These are phyloP conservation scores for Lasiurus cinereus DNA, from an alignment of 2,113 vertebrate species.

Conservation along the genomic window DNA sequence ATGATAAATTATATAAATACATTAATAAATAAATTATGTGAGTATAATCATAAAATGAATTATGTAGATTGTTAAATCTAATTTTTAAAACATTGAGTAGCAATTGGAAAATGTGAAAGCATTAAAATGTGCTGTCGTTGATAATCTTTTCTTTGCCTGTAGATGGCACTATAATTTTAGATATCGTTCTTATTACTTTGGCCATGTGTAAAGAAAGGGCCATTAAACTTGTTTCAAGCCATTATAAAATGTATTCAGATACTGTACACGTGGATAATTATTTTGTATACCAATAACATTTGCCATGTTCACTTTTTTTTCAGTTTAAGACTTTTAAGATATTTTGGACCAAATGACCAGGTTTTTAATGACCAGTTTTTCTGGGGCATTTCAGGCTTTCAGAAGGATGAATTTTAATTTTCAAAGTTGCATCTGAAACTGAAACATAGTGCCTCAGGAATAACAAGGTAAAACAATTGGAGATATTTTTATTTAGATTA, in stretches of 20 bases:
- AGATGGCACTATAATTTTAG: conserved; percentile 86
- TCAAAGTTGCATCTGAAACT: conserved; percentile 23
- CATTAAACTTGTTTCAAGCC: background rate
- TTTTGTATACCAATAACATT: conserved; percentile 18
- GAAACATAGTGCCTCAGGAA: background rate
- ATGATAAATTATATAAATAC: background rate
- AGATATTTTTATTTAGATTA: background rate
- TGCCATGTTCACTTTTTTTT: background rate
- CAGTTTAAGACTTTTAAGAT: background rate
- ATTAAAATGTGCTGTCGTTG: background rate
- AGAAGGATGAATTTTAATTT: conserved; percentile 46
- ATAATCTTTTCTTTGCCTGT: conserved; percentile 68
- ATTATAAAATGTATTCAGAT: conserved; percentile 30
- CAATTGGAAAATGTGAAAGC: conserved; percentile 15
- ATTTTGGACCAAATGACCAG: background rate
- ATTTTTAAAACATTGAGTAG: conserved; percentile 2
- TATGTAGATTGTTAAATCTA: background rate
- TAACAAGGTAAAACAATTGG: background rate
- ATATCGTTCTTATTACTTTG: conserved; percentile 24
- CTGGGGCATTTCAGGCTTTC: background rate
- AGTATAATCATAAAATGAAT: conserved; percentile 41
- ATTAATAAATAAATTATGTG: background rate
- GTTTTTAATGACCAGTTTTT: background rate
- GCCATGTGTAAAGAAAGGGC: background rate
- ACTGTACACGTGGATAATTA: background rate